Evolutionary conservation across 1,140 invertebrate species (phyloP).

Genomic region (Heliconius himera): DNA sequence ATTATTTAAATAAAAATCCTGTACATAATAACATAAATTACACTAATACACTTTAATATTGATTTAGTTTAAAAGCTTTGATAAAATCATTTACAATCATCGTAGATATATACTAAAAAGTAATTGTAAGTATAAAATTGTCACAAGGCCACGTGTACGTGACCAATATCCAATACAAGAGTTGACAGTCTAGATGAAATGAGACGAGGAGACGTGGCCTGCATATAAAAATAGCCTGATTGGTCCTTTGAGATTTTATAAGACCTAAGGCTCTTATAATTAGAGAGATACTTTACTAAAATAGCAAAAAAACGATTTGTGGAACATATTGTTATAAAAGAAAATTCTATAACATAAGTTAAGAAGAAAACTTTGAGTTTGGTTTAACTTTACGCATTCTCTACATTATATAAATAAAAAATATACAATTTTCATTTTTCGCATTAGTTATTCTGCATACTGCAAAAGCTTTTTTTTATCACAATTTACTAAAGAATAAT

Average conservation of each 20-base stretch:
- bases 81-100: not conserved
- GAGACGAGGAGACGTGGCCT: not conserved
- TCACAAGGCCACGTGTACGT: not conserved
- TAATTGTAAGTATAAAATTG: not conserved
- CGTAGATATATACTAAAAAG: not conserved
- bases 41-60: not conserved
- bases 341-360: no score
- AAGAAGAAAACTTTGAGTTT: no score
- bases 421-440: no score
- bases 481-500: no score
- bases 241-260: not conserved
- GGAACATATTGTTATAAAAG: not conserved
- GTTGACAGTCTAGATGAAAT: not conserved
- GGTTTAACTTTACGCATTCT: no score
- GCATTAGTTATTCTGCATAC: no score
- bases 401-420: no score
- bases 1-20: no score
- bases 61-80: not conserved
- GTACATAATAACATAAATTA: no score
- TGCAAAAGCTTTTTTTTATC: no score
- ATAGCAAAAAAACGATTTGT: not conserved
- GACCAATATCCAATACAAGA: not conserved
- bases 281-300: not conserved
- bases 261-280: not conserved
- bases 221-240: not conserved